Evolutionary conservation across 2,888 invertebrate genomes (phyloP), one percentile per base, ranked within the genome.

Genomic region (Sturmia bella): DNA sequence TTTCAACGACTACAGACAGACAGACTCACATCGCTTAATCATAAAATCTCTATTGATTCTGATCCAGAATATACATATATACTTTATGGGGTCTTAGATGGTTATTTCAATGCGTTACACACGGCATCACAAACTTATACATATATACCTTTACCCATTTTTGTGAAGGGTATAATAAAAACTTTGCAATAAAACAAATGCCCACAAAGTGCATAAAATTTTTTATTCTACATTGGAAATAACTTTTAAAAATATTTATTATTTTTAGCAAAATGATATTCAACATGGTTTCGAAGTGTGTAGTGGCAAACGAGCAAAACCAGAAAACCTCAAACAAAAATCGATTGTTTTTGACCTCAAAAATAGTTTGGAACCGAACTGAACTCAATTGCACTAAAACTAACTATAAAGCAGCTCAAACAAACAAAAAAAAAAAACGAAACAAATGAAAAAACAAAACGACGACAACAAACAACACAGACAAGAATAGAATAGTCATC

Each of bases 321-420:
- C 32, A 50, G 24, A 54, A 68, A 70, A 57, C 39, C 57, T 27
- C 15, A 73, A 61, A 64, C 56, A 56, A 63, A 72, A 72, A 72
- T 72, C 70, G 70, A 74, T 74, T 54, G 69, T 76, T 69, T 76
- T 76, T 76, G 76, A 76, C 69, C 69, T 76, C 69, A 76, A 76
- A 76, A 69, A 61, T 54, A 69, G 68, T 74, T 74, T 64, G 73
- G 45, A 68, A 75, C 68, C 43, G 50, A 11, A 41, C 19, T 41
- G 39, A 57, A 66, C 41, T 27, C 13, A 41, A 43, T 27, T 48
- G 39, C 37, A 45, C 12, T 15, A 61, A 24, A 50, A 61, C 21
- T 11, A 61, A 61, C 48, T n/a, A n/a, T n/a, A n/a, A n/a, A 48
- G 6, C 37, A 61, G 27, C 3, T 63, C 17, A 27, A 41, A 24